Evolutionary conservation across 2,888 invertebrate genomes (phyloP), one percentile per base, ranked within the genome.

Genomic region (Dryobota labecula): DNA sequence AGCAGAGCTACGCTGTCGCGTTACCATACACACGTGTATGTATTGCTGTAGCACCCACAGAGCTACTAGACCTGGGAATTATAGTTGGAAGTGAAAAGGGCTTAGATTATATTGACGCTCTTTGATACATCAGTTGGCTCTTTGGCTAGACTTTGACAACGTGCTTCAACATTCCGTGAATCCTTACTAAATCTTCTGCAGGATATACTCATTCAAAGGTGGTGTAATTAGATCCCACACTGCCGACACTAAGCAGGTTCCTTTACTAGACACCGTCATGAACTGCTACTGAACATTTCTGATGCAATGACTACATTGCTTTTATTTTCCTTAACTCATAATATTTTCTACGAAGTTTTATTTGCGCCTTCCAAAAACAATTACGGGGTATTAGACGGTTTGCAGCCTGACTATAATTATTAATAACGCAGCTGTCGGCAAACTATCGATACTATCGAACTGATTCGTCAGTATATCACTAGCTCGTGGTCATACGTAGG

Each of bases 1-100:
- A 93, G 92, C 92, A 90, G 88, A 86, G 89, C 89, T 76, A 77
- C 76, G 73, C 82, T 84, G 86, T 81, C 85, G 83, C 84, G 83
- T 76, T 74, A 70, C 68, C 73, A 67, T 73, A 78, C 84, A 67
- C 75, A 69, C 66, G 68, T 74, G 57, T 70, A 68, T 70, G 30
- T 82, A 49, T 54, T 58, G 53, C 20, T 62, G 43, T 57, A 51
- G 43, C 54, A 47, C 47, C 36, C 18, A 53, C 43, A 24, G 45
- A 58, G 43, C n/a, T 30, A 36, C 27, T 62, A 69, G 53, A 54
- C 54, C 30, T 61, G 65, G 49, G 33, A 47, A 71, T 73, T 69
- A 9, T 49, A 65, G 24, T 53, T 43, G 6, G 9, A 18, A 54
- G 47, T 49, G 36, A 15, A 20, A 36, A 36, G 5, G 8, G 24